Conservation (phyloP, 2,888 invertebrate species). For the Sminthurides aquaticus region DNA sequence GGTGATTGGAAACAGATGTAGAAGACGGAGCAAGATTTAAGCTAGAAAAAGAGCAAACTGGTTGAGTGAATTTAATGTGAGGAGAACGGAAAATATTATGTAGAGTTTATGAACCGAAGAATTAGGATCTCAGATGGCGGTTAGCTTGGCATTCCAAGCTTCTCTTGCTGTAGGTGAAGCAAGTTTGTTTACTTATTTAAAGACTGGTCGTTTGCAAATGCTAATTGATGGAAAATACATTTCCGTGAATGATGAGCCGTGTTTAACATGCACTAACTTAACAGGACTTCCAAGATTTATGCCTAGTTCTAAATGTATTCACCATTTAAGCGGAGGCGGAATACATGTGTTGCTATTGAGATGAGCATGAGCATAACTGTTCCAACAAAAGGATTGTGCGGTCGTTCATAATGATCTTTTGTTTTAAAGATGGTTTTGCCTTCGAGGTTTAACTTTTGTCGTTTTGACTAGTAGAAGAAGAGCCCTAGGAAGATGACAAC, state of each 20-base stretch:
- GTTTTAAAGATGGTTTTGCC: no score
- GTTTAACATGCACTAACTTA: not conserved
- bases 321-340: no score
- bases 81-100: not conserved
- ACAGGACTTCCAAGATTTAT: not conserved
- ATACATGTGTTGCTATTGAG: no score
- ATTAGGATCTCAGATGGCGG: not conserved
- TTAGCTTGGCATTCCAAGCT: not conserved
- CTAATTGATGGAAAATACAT: not conserved
- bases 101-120: not conserved
- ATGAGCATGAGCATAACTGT: no score
- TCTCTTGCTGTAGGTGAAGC: not conserved
- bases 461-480: no score
- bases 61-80: not conserved
- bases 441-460: no score
- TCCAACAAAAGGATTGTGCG: no score
- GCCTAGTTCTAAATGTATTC: not conserved
- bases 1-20: not conserved
- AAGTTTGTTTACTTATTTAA: not conserved
- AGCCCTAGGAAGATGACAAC: no score
- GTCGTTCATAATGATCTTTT: no score
- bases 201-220: not conserved
- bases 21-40: no score
- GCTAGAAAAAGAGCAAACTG: no score
- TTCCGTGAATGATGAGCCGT: not conserved